phyloP scores from a whole-genome alignment of 2,797 vertebrate species.

The Columba guinea region DNA sequence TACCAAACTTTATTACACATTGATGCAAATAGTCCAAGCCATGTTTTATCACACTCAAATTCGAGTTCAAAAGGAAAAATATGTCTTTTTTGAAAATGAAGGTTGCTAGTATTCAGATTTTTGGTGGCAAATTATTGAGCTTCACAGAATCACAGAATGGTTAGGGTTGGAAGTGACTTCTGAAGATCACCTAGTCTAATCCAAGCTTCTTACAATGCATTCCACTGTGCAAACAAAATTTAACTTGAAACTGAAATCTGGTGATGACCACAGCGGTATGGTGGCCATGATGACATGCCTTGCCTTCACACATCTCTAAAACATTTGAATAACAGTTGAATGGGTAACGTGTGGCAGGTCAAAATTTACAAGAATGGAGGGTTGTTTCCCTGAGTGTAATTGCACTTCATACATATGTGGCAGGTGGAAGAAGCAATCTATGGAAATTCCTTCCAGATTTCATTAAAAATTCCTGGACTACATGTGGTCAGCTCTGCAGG shows the following conservation, averaged over 20 bases:
- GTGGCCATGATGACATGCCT: background rate
- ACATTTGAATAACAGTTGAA: background rate
- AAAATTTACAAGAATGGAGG: background rate
- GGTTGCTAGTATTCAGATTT: background rate
- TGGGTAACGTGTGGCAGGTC: background rate
- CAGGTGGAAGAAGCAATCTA: background rate
- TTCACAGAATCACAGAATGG: no score
- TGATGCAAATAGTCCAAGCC: background rate
- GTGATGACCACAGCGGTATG: accelerated
- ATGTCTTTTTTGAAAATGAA: background rate
- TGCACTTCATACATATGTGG: background rate
- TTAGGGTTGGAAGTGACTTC: no score
- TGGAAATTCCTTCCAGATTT: background rate
- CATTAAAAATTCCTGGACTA: background rate
- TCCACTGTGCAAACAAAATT: background rate
- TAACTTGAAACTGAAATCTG: background rate
- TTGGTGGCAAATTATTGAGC: background rate
- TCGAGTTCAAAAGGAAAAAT: background rate
- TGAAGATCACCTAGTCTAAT: no score
- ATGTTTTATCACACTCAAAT: background rate
- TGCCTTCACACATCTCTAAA: background rate
- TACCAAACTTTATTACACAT: background rate
- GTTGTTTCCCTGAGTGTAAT: background rate
- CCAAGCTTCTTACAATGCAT: background rate
- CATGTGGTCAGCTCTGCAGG: accelerated